Conservation (phyloP, 2,113 vertebrate species). For the Isurus oxyrinchus region DNA sequence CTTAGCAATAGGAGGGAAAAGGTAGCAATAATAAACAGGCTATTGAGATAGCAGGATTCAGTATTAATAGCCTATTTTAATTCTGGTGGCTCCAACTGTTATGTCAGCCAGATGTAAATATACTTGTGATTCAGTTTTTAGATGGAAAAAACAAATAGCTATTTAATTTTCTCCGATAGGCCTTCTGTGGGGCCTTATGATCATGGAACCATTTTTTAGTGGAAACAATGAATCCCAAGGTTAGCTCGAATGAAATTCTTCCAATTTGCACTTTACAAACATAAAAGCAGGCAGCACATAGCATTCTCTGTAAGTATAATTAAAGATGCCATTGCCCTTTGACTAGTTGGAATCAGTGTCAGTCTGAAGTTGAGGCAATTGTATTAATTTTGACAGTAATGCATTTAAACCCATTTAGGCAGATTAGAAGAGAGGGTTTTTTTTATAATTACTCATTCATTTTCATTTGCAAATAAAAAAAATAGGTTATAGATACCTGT, state of each 20-base stretch:
- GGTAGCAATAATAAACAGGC: neutral
- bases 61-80: neutral
- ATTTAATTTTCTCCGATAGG: neutral
- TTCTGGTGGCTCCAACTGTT: neutral
- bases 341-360: neutral
- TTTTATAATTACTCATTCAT: neutral
- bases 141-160: neutral
- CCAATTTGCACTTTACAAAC: neutral
- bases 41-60: neutral
- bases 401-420: neutral
- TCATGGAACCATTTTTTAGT: neutral
- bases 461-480: neutral
- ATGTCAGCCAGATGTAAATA: neutral
- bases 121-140: neutral
- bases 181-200: neutral
- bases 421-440: neutral
- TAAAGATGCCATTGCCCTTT: neutral
- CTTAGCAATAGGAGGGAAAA: neutral
- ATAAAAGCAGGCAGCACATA: neutral
- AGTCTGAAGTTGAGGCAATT: neutral
- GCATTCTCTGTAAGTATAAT: neutral
- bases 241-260: neutral
- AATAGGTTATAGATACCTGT: neutral
- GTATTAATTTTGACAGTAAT: slow-evolving; percentile 7
- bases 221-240: neutral